Evolutionary conservation across 2,113 vertebrate species (phyloP).

Genomic region (Plecotus auritus): DNA sequence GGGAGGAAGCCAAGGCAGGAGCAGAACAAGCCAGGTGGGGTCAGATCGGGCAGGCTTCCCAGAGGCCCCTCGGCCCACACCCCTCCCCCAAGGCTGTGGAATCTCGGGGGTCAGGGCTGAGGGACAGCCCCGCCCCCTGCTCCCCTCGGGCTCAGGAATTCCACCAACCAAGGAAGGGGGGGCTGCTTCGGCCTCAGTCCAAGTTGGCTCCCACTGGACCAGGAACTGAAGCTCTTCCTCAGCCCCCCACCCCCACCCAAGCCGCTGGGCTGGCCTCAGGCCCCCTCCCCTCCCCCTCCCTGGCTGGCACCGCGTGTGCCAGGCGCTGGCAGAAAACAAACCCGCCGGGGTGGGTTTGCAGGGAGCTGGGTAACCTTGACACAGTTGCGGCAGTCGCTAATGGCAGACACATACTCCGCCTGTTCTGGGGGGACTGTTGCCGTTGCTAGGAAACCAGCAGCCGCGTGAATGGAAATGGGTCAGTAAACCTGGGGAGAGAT

Average conservation of each 20-base stretch:
- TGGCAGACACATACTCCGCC: constrained; percentile 92
- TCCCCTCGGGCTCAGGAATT: constrained; percentile 74
- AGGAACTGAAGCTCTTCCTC: constrained; percentile 39
- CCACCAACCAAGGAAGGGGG: constrained; percentile 40
- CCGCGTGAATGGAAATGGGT: constrained; percentile 96
- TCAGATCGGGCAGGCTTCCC: constrained; percentile 69
- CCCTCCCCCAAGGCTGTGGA: constrained; percentile 69
- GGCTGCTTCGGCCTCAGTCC: constrained; percentile 65
- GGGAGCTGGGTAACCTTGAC: constrained; percentile 86
- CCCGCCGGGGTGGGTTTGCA: constrained; percentile 79
- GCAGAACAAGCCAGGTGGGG: constrained; percentile 69
- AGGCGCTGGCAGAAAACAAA: constrained; percentile 79
- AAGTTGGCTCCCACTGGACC: constrained; percentile 73
- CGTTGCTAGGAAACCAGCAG: constrained; percentile 99
- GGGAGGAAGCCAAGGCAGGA: constrained; percentile 63
- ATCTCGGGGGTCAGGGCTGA: constrained; percentile 74
- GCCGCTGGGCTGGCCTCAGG: constrained; percentile 54
- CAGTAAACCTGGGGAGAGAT: constrained; percentile 97
- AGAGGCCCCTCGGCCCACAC: constrained; percentile 56
- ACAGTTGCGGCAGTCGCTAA: constrained; percentile 87
- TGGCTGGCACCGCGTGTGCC: constrained; percentile 62
- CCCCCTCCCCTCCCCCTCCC: constrained; percentile 33
- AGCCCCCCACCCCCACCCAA: constrained; percentile 33
- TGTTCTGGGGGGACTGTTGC: constrained; percentile 98
- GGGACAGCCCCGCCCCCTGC: constrained; percentile 71